Evolutionary conservation across 35 echinoderm and acorn worm genomes (phyloP).

Genomic region (Strongylocentrotus purpuratus): DNA sequence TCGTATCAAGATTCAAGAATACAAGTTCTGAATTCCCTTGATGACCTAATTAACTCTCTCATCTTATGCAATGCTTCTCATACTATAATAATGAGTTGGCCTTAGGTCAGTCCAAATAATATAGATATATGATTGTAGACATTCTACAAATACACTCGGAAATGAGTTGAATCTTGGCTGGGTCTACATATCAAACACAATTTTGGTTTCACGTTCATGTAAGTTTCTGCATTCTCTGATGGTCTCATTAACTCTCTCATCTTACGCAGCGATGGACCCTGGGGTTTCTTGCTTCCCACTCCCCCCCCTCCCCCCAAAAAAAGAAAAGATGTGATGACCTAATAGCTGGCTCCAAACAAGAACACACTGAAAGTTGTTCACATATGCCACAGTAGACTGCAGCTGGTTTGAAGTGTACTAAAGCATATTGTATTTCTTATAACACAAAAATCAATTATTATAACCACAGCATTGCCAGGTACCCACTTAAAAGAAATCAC

Average conservation of each 20-base stretch:
- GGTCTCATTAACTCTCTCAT: conserved; percentile 84
- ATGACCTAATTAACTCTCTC: no score
- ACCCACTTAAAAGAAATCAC: no score
- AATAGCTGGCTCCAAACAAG: conserved; percentile 47
- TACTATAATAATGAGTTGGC: neutral
- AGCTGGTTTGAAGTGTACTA: no score
- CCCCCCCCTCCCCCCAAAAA: neutral
- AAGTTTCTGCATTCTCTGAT: conserved; percentile 12
- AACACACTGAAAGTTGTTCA: no score
- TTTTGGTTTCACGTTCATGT: neutral
- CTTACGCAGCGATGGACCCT: conserved; percentile 61
- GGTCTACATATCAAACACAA: neutral
- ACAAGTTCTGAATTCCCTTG: no score
- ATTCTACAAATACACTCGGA: neutral
- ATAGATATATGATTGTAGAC: no score
- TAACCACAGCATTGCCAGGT: no score
- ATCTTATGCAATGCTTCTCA: conserved; percentile 14
- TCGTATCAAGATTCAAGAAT: no score
- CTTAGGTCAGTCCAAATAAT: neutral
- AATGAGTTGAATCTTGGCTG: neutral
- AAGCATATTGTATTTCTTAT: no score
- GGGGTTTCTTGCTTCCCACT: conserved; percentile 47
- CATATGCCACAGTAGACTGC: no score
- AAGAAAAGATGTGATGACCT: neutral
- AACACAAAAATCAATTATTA: no score